phyloP scores from a whole-genome alignment of 2,113 vertebrate species.

The Oncorhynchus mykiss region DNA sequence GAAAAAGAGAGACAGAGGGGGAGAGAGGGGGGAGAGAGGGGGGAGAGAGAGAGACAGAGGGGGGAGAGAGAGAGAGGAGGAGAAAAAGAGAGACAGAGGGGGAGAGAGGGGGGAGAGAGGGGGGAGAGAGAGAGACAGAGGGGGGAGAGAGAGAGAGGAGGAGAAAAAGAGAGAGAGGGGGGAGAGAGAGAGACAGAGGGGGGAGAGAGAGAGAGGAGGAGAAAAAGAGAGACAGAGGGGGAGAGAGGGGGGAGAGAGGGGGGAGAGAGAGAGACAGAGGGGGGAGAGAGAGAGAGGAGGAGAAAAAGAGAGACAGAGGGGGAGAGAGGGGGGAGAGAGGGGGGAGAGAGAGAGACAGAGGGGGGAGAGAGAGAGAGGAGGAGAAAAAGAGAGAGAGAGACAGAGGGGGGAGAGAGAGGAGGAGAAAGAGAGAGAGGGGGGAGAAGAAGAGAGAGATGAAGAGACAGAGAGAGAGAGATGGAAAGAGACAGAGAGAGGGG shows the following conservation, averaged over 20 bases:
- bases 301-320: background rate
- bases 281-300: slow-evolving; percentile 26
- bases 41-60: no score
- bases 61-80: no score
- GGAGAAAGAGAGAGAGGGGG: background rate
- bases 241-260: background rate
- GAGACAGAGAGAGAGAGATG: rapidly evolving
- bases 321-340: background rate
- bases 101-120: no score
- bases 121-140: background rate
- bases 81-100: rapidly evolving
- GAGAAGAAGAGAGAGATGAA: background rate
- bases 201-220: rapidly evolving
- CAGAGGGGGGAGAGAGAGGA: rapidly evolving
- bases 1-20: no score
- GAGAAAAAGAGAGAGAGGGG: background rate
- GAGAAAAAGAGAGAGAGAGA: background rate
- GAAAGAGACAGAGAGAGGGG: rapidly evolving
- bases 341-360: background rate
- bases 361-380: background rate
- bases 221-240: background rate
- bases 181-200: background rate
- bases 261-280: slow-evolving; percentile 17
- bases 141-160: rapidly evolving
- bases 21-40: no score